phyloP scores from a whole-genome alignment of 2,113 vertebrate species.

The Anhinga anhinga region DNA sequence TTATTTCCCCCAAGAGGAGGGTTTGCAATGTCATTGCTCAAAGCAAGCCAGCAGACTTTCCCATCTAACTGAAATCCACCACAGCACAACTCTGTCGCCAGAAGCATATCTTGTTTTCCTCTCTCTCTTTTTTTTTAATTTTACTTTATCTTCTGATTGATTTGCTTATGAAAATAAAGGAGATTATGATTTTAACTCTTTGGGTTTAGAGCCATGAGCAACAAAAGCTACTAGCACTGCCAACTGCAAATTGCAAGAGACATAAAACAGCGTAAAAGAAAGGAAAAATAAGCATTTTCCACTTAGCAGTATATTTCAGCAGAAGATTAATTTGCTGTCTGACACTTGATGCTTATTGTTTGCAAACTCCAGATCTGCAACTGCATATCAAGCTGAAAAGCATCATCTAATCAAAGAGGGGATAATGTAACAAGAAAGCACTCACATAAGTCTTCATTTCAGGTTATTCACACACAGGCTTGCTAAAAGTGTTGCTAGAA shows the following conservation, averaged over 20 bases:
- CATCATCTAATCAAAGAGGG: background rate
- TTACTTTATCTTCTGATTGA: conserved; percentile 42
- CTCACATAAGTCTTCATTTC: background rate
- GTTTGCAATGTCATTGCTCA: conserved; percentile 47
- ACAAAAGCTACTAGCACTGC: background rate
- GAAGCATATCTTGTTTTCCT: conserved; percentile 25
- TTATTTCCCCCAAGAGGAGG: conserved; percentile 34
- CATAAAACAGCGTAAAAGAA: conserved; percentile 21
- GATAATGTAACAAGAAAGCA: background rate
- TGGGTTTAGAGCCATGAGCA: background rate
- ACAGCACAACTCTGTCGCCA: background rate
- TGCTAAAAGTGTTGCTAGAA: background rate
- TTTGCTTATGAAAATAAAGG: conserved; percentile 41
- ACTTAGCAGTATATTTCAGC: conserved; percentile 8
- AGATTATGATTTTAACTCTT: conserved; percentile 48
- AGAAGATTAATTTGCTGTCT: conserved; percentile 33
- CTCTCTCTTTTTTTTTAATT: background rate
- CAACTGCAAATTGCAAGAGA: conserved; percentile 27
- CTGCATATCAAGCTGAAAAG: conserved; percentile 1
- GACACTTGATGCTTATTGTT: conserved; percentile 42
- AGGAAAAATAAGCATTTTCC: background rate
- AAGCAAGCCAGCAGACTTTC: conserved; percentile 13
- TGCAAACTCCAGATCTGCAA: background rate
- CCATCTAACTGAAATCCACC: conserved; percentile 29
- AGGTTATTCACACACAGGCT: background rate